phyloP scores from a whole-genome alignment of 2,113 vertebrate species.

The Eptesicus fuscus region DNA sequence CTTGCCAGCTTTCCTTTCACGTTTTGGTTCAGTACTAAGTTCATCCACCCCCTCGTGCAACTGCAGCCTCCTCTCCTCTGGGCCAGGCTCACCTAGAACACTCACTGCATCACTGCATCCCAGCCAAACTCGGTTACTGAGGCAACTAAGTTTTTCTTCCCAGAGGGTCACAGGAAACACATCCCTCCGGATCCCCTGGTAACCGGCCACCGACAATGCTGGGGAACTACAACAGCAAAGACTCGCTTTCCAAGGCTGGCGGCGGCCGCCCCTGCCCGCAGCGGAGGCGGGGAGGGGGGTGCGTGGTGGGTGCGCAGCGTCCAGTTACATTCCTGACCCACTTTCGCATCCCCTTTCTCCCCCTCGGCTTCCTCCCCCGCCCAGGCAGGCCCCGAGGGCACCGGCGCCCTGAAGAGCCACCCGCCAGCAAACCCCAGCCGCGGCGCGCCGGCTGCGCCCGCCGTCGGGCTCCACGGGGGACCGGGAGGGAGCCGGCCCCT shows the following conservation, averaged over 20 bases:
- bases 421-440: not conserved
- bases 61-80: slow-evolving; percentile 63
- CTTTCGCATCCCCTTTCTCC: slow-evolving; percentile 83
- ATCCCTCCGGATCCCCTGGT: slow-evolving; percentile 84
- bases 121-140: slow-evolving; percentile 86
- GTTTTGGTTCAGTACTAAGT: not conserved
- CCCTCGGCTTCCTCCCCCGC: slow-evolving; percentile 65
- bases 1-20: slow-evolving; percentile 10
- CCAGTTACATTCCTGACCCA: slow-evolving; percentile 89
- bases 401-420: slow-evolving; percentile 59
- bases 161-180: slow-evolving; percentile 84
- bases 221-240: slow-evolving; percentile 78
- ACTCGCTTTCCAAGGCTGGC: slow-evolving; percentile 79
- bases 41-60: not conserved
- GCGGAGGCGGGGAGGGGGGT: slow-evolving; percentile 60
- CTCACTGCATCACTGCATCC: slow-evolving; percentile 81
- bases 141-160: slow-evolving; percentile 84
- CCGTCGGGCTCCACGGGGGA: not conserved
- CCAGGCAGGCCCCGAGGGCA: slow-evolving; percentile 65
- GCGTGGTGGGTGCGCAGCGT: slow-evolving; percentile 80
- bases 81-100: slow-evolving; percentile 80
- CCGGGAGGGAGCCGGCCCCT: not conserved
- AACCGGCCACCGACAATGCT: slow-evolving; percentile 74
- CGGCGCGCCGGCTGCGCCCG: not conserved
- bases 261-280: slow-evolving; percentile 74